Percentiles rank a stretch among this genome's conserved stretches.
These are phyloP conservation scores for Tenthredo mesomela DNA, from an alignment of 2,888 invertebrate species.

Conservation along the genomic window DNA sequence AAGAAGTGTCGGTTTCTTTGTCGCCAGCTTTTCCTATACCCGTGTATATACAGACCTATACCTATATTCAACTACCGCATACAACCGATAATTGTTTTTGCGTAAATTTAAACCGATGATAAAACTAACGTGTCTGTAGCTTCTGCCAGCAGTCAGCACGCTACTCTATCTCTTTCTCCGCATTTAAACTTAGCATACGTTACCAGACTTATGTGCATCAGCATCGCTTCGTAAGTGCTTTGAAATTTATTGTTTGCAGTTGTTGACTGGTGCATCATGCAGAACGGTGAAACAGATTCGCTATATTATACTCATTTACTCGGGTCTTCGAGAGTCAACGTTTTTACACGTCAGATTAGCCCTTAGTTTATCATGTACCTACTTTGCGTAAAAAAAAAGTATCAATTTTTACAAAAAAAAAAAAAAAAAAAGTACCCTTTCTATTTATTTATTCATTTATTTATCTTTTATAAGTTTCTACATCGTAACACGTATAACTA, in stretches of 20 bases:
- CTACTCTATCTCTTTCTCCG: not conserved
- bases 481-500: not conserved
- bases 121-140: constrained; percentile 20
- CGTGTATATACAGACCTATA: not conserved
- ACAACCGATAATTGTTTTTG: constrained; percentile 31
- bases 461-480: not conserved
- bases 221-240: constrained; percentile 28
- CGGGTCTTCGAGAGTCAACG: not conserved
- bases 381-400: too few relatives aligned
- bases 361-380: not conserved
- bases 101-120: constrained; percentile 36
- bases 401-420: not conserved
- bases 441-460: not conserved
- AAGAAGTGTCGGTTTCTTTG: constrained; percentile 46
- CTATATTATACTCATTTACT: not conserved
- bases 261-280: constrained; percentile 9
- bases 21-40: constrained; percentile 18
- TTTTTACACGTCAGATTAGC: not conserved
- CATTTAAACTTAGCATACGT: constrained; percentile 27
- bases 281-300: constrained; percentile 2
- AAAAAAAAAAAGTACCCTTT: not conserved
- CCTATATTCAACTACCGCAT: not conserved
- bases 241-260: constrained; percentile 42
- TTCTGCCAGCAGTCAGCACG: constrained; percentile 16
- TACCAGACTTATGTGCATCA: constrained; percentile 22